Base-by-base conservation (phyloP, 2,888 invertebrate genomes). In the Megaustenia siamemsis region DNA sequence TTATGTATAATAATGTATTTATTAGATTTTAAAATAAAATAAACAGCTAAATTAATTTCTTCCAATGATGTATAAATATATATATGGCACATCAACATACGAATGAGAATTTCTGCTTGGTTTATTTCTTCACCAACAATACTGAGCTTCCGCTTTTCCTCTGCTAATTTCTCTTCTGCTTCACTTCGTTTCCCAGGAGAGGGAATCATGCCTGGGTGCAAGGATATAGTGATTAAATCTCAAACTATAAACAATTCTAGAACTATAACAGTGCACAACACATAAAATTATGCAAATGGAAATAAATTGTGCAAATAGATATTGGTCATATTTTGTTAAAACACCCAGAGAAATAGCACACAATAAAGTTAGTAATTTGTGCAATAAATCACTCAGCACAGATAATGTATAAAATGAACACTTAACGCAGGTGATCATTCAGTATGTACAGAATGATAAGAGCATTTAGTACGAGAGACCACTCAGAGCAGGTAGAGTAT, bases 161-260 rank as follows among this genome's bases (percentile, higher is more conserved):
- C 81, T 60, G 83, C 66, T 45, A 77, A 32, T 38, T 63, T 69
- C 49, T 80, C 56, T 38, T 56, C 56, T 21, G 6, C 69, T 24
- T 45, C 60, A 32, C 80, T 45, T 45, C 45, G 53, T 49, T 38
- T 49, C n/a, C 75, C 76, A 43, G 69, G 56, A 32, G 86, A 60
- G n/a, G 86, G 83, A 35, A 86, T 35, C 81, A 86, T 81, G 73
- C 86, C 86, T 86, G 84, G 45, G 60, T n/a, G 38, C 38, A 80
- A 80, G 35, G 49, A 76, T 18, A 56, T 21, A 35, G 35, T 73
- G 60, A 79, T 63, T 68, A 84, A 63, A 28, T 12, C 66, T 40
- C 45, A 75, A 32, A 73, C 43, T 43, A 15, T 18, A 43, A 10
- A 73, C 32, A 56, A 56, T 56, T 56, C 21, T 56, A 18, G 10